Base-by-base conservation (phyloP, 2,888 invertebrate species). In the Acrobasis consociella region DNA sequence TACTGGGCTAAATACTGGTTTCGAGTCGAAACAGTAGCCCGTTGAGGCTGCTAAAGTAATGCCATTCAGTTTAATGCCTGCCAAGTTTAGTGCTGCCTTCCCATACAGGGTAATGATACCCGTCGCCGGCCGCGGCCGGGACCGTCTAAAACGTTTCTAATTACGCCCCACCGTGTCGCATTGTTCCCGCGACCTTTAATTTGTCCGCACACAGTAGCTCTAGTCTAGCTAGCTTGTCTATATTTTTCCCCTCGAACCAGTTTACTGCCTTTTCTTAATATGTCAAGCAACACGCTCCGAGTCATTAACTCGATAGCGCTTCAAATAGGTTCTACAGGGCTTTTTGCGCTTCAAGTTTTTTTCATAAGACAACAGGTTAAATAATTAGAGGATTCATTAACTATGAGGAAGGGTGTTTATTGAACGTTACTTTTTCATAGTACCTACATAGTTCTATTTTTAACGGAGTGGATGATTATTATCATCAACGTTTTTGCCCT, bases 251-350 rank as follows among this genome's bases (percentile, higher is more conserved):
- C 68, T 65, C 67, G 80, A 86, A 91, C 89, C 86, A 78, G 89
- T 90, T 88, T 84, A 76, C 75, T 80, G 77, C 79, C 76, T 82
- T 79, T 80, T 83, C 85, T 87, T 86, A 84, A 88, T 88, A 89
- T 88, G 87, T 86, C 87, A 86, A 83, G 87, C 84, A 85, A 87
- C 87, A 84, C 84, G 82, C 76, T 82, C 71, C 77, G 72, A 82
- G 80, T 79, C 83, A 86, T 86, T 88, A 89, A 81, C 83, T 83
- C 75, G 72, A 79, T 78, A 78, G 78, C 77, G 72, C 78, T 77
- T 82, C 78, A 71, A 73, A 77, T 82, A 76, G 73, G 77, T 78
- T 80, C 76, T 79, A 74, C 73, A 74, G 70, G 67, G 67, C 73
- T 82, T 85, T 79, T 81, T 81, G 74, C 64, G 67, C 67, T 66